A percentile compares a stretch with the other conserved stretches of the same genome.
phyloP scores from a whole-genome alignment of 2,888 invertebrate genomes.

The Norana najaformis region DNA sequence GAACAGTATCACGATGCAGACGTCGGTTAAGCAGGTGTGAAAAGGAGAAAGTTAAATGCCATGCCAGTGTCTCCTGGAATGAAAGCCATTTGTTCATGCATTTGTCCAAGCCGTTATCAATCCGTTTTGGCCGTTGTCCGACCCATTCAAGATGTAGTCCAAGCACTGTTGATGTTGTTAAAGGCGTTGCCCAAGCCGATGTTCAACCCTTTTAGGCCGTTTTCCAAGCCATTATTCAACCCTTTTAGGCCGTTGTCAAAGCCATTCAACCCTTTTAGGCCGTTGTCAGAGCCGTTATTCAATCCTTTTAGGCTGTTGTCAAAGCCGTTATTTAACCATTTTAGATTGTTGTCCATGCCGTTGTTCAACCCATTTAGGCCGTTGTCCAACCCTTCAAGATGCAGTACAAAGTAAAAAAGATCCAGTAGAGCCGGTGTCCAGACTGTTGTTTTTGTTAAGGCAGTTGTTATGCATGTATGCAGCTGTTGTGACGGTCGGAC shows the following conservation, averaged over 20 bases:
- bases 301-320: not conserved
- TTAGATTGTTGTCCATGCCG: not conserved
- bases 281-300: not conserved
- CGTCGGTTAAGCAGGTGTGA: not conserved
- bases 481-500: not conserved
- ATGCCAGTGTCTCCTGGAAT: not conserved
- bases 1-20: not conserved
- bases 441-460: too few relatives aligned
- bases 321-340: not conserved
- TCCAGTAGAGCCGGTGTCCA: too few relatives aligned
- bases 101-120: not conserved
- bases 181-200: too few relatives aligned
- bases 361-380: too few relatives aligned
- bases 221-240: not conserved
- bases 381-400: too few relatives aligned
- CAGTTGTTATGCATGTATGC: not conserved
- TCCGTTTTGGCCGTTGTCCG: not conserved
- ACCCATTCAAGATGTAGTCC: not conserved
- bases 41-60: not conserved
- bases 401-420: too few relatives aligned
- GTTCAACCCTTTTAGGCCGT: not conserved
- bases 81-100: not conserved
- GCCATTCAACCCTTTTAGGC: too few relatives aligned
- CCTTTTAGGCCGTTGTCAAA: not conserved
- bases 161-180: too few relatives aligned